A percentile compares a stretch with the other conserved stretches of the same genome.
Conservation (phyloP, 2,797 vertebrate genomes). For the Chrysocyon brachyurus region DNA sequence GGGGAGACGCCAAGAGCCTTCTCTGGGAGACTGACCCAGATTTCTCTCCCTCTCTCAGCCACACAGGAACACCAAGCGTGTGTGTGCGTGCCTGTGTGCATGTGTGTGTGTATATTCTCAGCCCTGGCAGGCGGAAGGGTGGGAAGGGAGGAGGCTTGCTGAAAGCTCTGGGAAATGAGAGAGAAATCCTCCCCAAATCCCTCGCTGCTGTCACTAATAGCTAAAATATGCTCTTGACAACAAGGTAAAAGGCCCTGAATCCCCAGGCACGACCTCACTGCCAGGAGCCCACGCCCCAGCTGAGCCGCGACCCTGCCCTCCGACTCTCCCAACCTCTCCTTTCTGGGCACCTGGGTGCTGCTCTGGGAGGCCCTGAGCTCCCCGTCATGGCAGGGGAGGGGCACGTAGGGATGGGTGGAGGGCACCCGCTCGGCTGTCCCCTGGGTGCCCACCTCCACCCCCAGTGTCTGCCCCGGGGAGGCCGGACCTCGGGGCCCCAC, state of each 20-base stretch:
- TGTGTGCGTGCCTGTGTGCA: neutral
- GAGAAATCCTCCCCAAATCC: conserved; percentile 71
- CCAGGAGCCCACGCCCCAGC: neutral
- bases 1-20: neutral
- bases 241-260: neutral
- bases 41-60: conserved; percentile 58
- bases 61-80: neutral
- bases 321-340: neutral
- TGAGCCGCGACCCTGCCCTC: neutral
- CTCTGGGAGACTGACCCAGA: conserved; percentile 76
- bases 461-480: neutral
- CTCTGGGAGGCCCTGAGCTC: neutral
- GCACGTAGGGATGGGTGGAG: neutral
- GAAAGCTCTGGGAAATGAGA: conserved; percentile 71
- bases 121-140: neutral
- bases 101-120: neutral
- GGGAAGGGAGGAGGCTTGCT: conserved; percentile 9
- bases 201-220: conserved; percentile 10
- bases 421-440: neutral
- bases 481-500: neutral
- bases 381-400: neutral
- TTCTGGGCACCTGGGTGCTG: neutral
- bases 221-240: conserved; percentile 64
- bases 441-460: neutral
- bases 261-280: neutral